Evolutionary conservation across 2,888 invertebrate species (phyloP).

Genomic region (Tineola bisselliella): DNA sequence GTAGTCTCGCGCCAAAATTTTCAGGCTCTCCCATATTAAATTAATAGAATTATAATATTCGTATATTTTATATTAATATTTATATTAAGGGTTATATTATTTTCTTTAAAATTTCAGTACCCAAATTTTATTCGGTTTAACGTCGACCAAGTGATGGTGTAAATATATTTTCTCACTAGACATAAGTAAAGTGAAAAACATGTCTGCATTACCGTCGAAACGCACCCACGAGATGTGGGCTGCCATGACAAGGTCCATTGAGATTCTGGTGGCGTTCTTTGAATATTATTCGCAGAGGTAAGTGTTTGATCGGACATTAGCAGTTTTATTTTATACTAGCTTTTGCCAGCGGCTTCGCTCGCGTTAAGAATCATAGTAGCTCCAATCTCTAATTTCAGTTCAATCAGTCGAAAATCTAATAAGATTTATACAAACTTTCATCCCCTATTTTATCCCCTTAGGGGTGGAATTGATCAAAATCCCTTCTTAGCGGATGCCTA

Average conservation of each 20-base stretch:
- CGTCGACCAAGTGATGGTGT: neutral
- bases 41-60: neutral
- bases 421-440: no score
- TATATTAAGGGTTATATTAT: neutral
- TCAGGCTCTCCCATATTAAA: neutral
- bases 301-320: conserved; percentile 20
- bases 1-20: neutral
- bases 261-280: conserved; percentile 84
- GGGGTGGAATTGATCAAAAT: no score
- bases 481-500: no score
- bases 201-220: conserved; percentile 59
- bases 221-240: conserved; percentile 79
- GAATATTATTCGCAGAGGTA: conserved; percentile 83
- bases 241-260: conserved; percentile 81
- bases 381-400: no score
- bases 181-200: conserved; percentile 12
- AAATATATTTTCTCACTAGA: neutral
- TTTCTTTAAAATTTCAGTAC: neutral
- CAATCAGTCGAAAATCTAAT: no score
- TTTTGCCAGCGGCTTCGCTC: no score
- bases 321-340: no score
- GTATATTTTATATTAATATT: neutral
- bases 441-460: no score
- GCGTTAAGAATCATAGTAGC: no score
- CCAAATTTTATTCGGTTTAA: neutral